A percentile compares a stretch with the other conserved stretches of the same genome.
These are phyloP conservation scores for Emydocephalus ijimae DNA, from an alignment of 2,113 vertebrate species.

Conservation along the genomic window DNA sequence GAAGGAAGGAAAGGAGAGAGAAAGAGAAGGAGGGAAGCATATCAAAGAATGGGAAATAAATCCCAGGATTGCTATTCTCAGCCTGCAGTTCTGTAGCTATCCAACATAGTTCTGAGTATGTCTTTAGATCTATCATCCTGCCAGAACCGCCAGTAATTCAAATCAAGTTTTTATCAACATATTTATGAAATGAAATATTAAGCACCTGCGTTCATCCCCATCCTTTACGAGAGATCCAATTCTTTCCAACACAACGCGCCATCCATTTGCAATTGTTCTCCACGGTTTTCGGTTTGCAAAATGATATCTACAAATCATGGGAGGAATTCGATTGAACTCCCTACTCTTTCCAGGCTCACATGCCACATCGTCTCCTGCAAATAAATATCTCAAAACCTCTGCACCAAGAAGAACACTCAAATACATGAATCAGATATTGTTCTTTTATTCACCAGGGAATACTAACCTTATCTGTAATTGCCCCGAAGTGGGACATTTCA, in stretches of 20 bases:
- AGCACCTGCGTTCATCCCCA: neutral
- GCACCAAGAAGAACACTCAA: neutral
- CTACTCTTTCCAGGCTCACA: neutral
- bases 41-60: neutral
- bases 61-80: neutral
- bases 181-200: neutral
- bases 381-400: neutral
- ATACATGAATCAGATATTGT: neutral
- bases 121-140: neutral
- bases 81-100: neutral
- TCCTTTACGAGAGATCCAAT: neutral
- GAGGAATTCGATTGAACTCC: neutral
- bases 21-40: rapidly evolving
- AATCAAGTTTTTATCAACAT: neutral
- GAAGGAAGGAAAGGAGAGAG: neutral
- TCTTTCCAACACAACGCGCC: neutral
- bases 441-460: neutral
- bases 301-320: neutral
- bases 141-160: neutral
- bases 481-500: neutral
- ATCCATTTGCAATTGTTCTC: neutral
- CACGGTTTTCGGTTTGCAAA: neutral
- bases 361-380: neutral
- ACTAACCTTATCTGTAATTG: neutral
- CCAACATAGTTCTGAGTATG: neutral